A percentile compares a stretch with the other conserved stretches of the same genome.
These are phyloP conservation scores for Phyllotreta cruciferae DNA, from an alignment of 2,888 invertebrate species.

Conservation along the genomic window DNA sequence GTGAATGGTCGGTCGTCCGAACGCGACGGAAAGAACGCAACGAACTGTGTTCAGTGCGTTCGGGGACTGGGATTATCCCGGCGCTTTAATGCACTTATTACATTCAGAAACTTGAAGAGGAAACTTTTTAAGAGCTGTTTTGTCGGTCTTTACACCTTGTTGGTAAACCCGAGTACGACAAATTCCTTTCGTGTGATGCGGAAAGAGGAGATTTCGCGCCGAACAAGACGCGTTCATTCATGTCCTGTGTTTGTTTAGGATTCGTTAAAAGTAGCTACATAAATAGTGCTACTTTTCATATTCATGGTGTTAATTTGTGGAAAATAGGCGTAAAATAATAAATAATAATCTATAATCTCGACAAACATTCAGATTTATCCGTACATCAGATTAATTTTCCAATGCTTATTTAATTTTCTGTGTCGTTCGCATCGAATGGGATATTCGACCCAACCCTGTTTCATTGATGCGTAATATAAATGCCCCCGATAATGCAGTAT, in stretches of 20 bases:
- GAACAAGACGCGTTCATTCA: no score
- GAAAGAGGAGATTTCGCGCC: no score
- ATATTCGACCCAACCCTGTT: slow-evolving; percentile 16
- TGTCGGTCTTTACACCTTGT: slow-evolving; percentile 37
- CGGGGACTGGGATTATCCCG: slow-evolving; percentile 35
- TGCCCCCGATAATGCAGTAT: slow-evolving; percentile 23
- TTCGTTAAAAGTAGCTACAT: no score
- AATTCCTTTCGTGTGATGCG: no score
- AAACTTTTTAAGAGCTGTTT: slow-evolving; percentile 29
- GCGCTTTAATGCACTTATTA: slow-evolving; percentile 38
- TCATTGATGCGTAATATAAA: slow-evolving; percentile 14
- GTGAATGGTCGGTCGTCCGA: slow-evolving; percentile 31
- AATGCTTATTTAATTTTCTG: neutral
- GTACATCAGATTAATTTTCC: no score
- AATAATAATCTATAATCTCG: no score
- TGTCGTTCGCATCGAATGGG: neutral
- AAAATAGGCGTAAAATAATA: no score
- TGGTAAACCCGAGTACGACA: neutral
- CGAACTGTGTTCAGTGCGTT: slow-evolving; percentile 4
- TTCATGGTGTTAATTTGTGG: no score
- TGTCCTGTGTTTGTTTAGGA: no score
- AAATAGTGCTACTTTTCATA: no score
- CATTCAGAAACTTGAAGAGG: slow-evolving; percentile 30
- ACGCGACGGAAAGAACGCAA: slow-evolving; percentile 13
- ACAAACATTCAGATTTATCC: no score